Conservation (phyloP, 2,113 vertebrate species). For the Oreochromis spilurus region DNA sequence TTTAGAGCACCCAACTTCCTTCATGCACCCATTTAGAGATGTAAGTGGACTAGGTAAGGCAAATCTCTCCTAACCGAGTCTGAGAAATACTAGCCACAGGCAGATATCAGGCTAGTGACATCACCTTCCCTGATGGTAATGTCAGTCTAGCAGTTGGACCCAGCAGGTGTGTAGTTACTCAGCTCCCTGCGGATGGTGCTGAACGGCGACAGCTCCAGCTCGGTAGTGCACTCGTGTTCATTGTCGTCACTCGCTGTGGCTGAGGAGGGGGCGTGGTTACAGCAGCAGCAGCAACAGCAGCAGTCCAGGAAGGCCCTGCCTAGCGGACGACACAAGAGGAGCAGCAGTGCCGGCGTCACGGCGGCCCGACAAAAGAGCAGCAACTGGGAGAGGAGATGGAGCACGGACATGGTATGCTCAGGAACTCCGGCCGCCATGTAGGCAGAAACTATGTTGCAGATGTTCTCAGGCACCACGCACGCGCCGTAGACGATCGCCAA, state of each 20-base stretch:
- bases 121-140: conserved; percentile 6
- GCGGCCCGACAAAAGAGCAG: conserved; percentile 95
- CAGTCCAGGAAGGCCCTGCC: conserved; percentile 94
- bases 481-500: conserved; percentile 94
- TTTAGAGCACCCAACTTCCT: conserved; percentile 7
- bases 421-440: conserved; percentile 94
- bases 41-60: conserved; percentile 38
- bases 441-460: conserved; percentile 94
- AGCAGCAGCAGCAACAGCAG: conserved; percentile 93
- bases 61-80: conserved; percentile 21
- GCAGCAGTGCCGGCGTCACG: conserved; percentile 90
- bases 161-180: conserved; percentile 90
- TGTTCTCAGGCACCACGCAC: conserved; percentile 95
- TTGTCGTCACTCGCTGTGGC: conserved; percentile 92
- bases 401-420: conserved; percentile 86
- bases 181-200: conserved; percentile 94
- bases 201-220: conserved; percentile 95
- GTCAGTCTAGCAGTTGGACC: conserved; percentile 84
- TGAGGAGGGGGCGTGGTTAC: conserved; percentile 81
- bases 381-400: conserved; percentile 92
- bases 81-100: conserved; percentile 22
- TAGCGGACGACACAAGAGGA: conserved; percentile 93
- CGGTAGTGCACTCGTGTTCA: conserved; percentile 94
- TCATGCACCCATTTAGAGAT: conserved; percentile 21
- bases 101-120: neutral